These are phyloP conservation scores for Laterallus jamaicensis DNA, from an alignment of 2,113 vertebrate species.

Conservation along the genomic window DNA sequence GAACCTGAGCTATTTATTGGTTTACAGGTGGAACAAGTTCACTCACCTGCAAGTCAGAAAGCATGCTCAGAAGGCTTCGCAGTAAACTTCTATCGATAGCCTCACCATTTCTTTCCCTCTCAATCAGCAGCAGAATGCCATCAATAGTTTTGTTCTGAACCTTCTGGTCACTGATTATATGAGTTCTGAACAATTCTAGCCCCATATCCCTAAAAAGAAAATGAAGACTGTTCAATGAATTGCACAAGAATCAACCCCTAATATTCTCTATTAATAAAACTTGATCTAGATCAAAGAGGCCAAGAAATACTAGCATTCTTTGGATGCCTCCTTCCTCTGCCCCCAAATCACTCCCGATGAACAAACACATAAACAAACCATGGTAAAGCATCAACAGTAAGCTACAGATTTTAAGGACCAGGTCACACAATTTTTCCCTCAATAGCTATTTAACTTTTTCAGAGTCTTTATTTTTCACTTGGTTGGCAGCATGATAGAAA, in stretches of 20 bases:
- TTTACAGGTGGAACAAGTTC: neutral
- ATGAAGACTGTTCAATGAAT: conserved; percentile 2
- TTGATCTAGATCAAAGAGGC: neutral
- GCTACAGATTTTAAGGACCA: neutral
- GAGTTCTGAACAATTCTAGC: conserved; percentile 96
- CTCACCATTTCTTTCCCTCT: conserved; percentile 94
- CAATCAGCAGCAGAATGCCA: conserved; percentile 94
- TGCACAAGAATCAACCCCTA: neutral
- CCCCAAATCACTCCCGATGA: neutral
- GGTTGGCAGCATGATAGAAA: neutral
- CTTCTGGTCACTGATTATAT: conserved; percentile 97
- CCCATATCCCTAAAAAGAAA: conserved; percentile 93
- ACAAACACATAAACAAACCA: neutral
- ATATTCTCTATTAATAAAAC: neutral
- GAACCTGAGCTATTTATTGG: neutral
- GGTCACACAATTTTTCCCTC: neutral
- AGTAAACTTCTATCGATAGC: conserved; percentile 95
- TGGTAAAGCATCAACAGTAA: neutral
- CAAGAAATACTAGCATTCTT: neutral
- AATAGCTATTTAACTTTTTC: neutral
- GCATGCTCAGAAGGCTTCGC: conserved; percentile 96
- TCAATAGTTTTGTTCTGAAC: conserved; percentile 99
- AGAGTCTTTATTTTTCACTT: neutral
- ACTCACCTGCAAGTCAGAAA: conserved; percentile 94
- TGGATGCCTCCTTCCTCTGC: neutral